Evolutionary conservation across 2,888 invertebrate species (phyloP).

Genomic region (Syritta pipiens): DNA sequence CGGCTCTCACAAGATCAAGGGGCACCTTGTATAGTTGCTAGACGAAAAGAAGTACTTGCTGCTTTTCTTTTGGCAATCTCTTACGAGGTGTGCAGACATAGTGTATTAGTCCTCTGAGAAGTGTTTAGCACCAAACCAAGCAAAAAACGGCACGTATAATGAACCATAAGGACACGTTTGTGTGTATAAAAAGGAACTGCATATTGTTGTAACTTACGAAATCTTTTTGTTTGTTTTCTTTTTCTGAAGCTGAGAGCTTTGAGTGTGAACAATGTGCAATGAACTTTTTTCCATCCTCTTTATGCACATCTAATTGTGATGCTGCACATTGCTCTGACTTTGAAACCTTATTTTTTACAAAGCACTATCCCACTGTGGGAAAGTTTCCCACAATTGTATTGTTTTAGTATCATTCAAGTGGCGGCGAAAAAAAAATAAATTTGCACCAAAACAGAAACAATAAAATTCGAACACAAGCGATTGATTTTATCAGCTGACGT

Average conservation of each 20-base stretch:
- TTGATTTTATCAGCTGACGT: too few species aligned
- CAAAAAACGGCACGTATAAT: slow-evolving; percentile 18
- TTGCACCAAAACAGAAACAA: too few species aligned
- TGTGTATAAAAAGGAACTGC: slow-evolving; percentile 23
- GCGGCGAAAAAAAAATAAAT: too few species aligned
- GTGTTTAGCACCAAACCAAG: slow-evolving; percentile 12
- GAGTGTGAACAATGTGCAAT: slow-evolving; percentile 44
- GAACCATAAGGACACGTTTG: slow-evolving; percentile 33
- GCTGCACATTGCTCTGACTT: slow-evolving; percentile 9
- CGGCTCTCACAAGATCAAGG: slow-evolving; percentile 58
- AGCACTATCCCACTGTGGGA: too few species aligned
- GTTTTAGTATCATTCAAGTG: too few species aligned
- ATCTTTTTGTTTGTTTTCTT: neutral
- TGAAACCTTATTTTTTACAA: too few species aligned
- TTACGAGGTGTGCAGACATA: neutral
- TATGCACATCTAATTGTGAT: too few species aligned
- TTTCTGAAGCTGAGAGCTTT: neutral
- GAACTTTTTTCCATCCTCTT: slow-evolving; percentile 49
- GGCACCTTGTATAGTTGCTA: slow-evolving; percentile 48
- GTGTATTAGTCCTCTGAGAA: slow-evolving; percentile 23
- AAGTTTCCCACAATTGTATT: too few species aligned
- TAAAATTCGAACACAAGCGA: too few species aligned
- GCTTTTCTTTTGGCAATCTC: slow-evolving; percentile 53
- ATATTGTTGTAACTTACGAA: too few species aligned
- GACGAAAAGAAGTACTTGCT: slow-evolving; percentile 30